A percentile compares a stretch with the other conserved stretches of the same genome.
Evolutionary conservation across 92 coral and sea anemone genomes (phyloP).

Genomic region (Palythoa heliodiscus): DNA sequence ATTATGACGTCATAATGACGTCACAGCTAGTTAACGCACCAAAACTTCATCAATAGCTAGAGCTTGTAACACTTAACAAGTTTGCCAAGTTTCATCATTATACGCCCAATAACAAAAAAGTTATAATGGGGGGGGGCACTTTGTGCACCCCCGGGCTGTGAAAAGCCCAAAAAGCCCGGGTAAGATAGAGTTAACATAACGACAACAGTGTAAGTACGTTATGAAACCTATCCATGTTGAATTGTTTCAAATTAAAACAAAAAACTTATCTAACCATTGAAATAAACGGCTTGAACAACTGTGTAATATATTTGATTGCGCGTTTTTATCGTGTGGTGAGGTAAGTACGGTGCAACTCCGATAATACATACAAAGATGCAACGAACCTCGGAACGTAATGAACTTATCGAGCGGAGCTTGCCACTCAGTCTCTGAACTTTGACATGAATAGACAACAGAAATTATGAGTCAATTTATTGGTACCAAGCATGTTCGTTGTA

Average conservation of each 20-base stretch:
- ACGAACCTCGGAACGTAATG: conserved; percentile 5
- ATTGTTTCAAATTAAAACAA: conserved; percentile 34
- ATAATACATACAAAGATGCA: neutral
- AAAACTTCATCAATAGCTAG: too few species aligned
- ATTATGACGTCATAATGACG: too few species aligned
- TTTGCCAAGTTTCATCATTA: too few species aligned
- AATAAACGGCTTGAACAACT: conserved; percentile 1
- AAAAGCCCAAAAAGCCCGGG: too few species aligned
- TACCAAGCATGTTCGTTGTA: conserved; percentile 8
- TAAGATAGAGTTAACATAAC: neutral
- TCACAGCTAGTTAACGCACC: too few species aligned
- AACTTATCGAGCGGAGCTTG: conserved; percentile 5
- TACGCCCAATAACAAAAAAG: too few species aligned
- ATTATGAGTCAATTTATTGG: neutral
- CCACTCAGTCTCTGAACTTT: conserved; percentile 5
- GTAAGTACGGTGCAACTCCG: conserved; percentile 4
- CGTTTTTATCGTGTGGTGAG: conserved; percentile 2
- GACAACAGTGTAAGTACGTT: conserved; percentile 10
- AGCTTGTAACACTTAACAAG: too few species aligned
- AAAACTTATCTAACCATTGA: conserved; percentile 7
- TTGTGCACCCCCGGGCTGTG: too few species aligned
- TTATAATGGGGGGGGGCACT: too few species aligned
- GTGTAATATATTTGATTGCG: neutral
- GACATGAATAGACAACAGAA: neutral
- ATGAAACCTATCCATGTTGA: conserved; percentile 19